phyloP scores from a whole-genome alignment of 2,888 invertebrate species.

The Xiphydria camelus region DNA sequence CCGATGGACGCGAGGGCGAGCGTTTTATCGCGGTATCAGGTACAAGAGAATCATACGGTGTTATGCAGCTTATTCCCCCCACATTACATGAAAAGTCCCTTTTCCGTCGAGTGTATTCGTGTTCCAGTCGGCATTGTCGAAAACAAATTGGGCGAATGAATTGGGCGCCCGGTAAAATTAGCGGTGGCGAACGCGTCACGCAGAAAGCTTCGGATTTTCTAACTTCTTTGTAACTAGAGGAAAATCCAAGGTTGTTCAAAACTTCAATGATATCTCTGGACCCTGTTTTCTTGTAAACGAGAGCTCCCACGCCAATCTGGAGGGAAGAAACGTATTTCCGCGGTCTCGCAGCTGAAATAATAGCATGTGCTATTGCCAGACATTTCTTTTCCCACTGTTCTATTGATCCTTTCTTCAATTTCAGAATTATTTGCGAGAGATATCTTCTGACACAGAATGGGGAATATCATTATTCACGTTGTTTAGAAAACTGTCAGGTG shows the following conservation, averaged over 20 bases:
- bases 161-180: too few species aligned
- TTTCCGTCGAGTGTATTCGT: conserved; percentile 8
- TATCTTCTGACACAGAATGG: conserved; percentile 16
- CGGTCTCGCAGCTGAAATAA: conserved; percentile 23
- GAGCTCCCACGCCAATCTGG: conserved; percentile 13
- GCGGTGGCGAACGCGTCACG: too few species aligned
- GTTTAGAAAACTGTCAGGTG: conserved; percentile 15
- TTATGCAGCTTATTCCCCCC: conserved; percentile 11
- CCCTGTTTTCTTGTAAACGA: conserved; percentile 14
- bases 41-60: conserved; percentile 5
- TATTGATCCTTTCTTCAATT: conserved; percentile 15
- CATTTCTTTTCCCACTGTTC: conserved; percentile 16
- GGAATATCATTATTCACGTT: conserved; percentile 9
- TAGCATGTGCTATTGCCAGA: conserved; percentile 19
- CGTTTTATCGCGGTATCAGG: conserved; percentile 5
- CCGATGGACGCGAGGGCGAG: conserved; percentile 4
- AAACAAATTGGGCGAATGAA: too few species aligned
- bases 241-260: too few species aligned
- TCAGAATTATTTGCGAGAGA: conserved; percentile 16
- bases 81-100: conserved; percentile 11
- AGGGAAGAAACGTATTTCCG: conserved; percentile 23
- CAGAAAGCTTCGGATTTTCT: too few species aligned
- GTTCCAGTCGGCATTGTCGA: conserved; percentile 10
- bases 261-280: too few species aligned
- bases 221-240: too few species aligned